phyloP scores from a whole-genome alignment of 2,888 invertebrate genomes.

The Patella caerulea region DNA sequence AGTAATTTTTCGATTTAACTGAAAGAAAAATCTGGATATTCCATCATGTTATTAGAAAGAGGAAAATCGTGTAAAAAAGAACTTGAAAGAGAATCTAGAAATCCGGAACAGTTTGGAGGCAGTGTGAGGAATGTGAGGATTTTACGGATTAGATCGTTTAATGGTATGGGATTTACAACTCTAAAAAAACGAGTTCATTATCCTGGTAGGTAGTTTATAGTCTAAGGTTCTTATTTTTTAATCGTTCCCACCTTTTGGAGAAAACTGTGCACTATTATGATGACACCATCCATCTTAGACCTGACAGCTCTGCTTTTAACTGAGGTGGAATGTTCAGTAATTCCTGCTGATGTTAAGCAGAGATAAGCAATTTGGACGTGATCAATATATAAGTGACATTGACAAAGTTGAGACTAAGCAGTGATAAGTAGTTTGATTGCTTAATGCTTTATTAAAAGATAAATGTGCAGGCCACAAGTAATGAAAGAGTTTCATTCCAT shows the following conservation, averaged over 20 bases:
- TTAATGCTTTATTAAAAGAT: no score
- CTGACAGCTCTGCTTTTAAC: no score
- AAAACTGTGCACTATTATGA: background rate
- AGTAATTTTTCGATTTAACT: no score
- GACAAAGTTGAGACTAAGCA: no score
- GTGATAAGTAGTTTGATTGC: no score
- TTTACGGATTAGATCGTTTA: background rate
- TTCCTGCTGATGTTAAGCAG: no score
- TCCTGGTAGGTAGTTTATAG: background rate
- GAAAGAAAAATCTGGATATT: no score
- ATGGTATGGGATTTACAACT: background rate
- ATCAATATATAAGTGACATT: no score
- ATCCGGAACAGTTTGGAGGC: background rate
- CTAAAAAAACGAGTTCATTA: background rate
- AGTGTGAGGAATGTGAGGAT: slow-evolving; percentile 6
- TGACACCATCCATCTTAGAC: background rate
- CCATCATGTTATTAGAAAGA: background rate
- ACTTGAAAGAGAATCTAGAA: background rate
- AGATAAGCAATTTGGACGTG: no score
- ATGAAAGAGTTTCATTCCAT: no score
- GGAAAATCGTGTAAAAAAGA: slow-evolving; percentile 1
- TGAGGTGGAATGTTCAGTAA: no score
- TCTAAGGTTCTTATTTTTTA: background rate
- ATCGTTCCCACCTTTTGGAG: background rate
- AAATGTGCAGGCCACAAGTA: no score